Evolutionary conservation across 2,797 vertebrate species (phyloP).

Genomic region (Anniella stebbinsi): DNA sequence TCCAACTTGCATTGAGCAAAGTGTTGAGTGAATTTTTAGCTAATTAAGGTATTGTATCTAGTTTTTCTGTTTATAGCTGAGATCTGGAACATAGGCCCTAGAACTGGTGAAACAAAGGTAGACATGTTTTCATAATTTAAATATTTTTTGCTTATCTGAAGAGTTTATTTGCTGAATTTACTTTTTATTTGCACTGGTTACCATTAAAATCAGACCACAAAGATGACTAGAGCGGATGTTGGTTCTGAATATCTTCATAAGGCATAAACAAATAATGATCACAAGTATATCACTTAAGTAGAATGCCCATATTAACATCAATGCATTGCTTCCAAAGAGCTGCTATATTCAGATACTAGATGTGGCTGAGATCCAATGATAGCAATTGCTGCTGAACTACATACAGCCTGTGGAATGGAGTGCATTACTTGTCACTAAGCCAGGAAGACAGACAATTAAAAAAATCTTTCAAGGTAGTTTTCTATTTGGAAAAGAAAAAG

Average conservation of each 20-base stretch:
- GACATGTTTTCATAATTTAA: not conserved
- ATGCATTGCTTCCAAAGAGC: not conserved
- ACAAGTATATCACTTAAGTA: not conserved
- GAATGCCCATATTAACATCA: not conserved
- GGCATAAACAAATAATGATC: not conserved
- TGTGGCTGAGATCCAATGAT: not conserved
- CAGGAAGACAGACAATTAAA: not conserved
- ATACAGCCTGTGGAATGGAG: not conserved
- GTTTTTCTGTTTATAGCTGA: not conserved
- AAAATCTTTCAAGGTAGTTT: not conserved
- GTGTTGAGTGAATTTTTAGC: not conserved
- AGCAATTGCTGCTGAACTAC: not conserved
- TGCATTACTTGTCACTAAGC: not conserved
- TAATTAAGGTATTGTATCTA: not conserved
- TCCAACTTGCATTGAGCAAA: not conserved
- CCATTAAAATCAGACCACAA: not conserved
- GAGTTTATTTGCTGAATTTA: too few species aligned
- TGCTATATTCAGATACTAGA: not conserved
- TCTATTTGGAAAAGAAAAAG: not conserved
- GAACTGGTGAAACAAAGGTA: not conserved
- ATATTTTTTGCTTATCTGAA: not conserved
- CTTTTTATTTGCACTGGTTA: not conserved
- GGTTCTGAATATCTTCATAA: not conserved
- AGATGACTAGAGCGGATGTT: not conserved
- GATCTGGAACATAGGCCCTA: not conserved